Base-by-base conservation (phyloP, 2,113 vertebrate genomes). In the Hepsetus odoe region DNA sequence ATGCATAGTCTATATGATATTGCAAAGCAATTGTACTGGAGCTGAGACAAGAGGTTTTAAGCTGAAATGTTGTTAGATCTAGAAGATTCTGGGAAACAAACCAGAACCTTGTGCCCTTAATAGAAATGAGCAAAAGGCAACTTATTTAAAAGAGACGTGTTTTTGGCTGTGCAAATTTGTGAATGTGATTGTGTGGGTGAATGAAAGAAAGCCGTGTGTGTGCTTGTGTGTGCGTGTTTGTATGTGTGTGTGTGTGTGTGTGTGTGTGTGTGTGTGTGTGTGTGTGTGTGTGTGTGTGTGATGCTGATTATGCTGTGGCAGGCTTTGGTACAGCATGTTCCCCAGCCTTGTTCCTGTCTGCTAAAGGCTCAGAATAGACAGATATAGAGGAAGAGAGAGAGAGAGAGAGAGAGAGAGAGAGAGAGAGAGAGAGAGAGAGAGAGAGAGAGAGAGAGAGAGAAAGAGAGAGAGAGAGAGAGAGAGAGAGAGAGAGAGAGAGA, bases 311-410 rank as follows among this genome's bases (percentile, higher is more conserved):
- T 58, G 71, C 64, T 68, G 62, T 2, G 40, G 46, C 55, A 20
- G 28, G 66, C n/a, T 62, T 44, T 66, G 61, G 79, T 77, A 77
- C 79, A 74, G 77, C 71, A 79, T 84, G 79, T 78, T 74, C 70
- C 64, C 64, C 55, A 58, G 72, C 77, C 77, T 76, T 76, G 77
- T 83, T 83, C 77, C 66, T 79, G 65, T 80, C 72, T 65, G 75
- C 72, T 83, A 62, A 74, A 76, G n/a, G 72, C 76, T 83, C 72
- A 80, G 77, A 83, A 83, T 80, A 83, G 82, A 80, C 68, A 80
- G 77, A 73, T 32, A 69, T 64, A 69, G 46, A 77, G 51, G 38
- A 32, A 66, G 75, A 66, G 65, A 69, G 53, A 40, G 74, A 62
- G 64, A 42, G 20, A 42, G 61, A 44, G 73, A 49, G 53, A 59